Conservation (phyloP, 2,888 invertebrate species). For the Steromphala cineraria region DNA sequence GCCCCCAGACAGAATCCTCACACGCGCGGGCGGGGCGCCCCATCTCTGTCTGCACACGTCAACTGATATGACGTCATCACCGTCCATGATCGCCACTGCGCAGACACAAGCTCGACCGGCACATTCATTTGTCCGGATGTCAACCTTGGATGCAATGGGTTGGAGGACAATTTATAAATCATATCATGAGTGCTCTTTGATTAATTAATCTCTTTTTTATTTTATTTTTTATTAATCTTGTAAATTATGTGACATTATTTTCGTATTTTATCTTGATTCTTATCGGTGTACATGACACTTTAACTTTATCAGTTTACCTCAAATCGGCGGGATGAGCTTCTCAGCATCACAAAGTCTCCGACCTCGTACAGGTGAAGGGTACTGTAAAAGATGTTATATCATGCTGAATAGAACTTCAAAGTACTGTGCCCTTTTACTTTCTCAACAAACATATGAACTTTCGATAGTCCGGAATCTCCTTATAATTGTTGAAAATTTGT, state of each 20-base stretch:
- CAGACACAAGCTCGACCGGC: slow-evolving; percentile 33
- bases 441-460: too few relatives aligned
- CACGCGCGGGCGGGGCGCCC: slow-evolving; percentile 17
- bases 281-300: too few relatives aligned
- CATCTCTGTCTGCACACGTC: slow-evolving; percentile 13
- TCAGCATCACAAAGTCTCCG: slow-evolving; percentile 27
- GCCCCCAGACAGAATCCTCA: slow-evolving; percentile 16
- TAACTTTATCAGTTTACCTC: slow-evolving; percentile 22
- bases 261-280: too few relatives aligned
- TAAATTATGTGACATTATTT: too few relatives aligned
- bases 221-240: too few relatives aligned
- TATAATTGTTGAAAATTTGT: too few relatives aligned
- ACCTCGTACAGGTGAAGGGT: slow-evolving; percentile 25
- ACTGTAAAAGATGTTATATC: background rate
- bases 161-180: too few relatives aligned
- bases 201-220: too few relatives aligned
- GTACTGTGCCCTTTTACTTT: too few relatives aligned
- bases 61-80: slow-evolving; percentile 35
- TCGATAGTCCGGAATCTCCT: too few relatives aligned
- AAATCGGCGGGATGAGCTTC: slow-evolving; percentile 11
- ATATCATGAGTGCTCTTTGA: too few relatives aligned
- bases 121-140: slow-evolving; percentile 36
- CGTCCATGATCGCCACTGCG: slow-evolving; percentile 35
- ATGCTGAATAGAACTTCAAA: too few relatives aligned
- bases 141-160: slow-evolving; percentile 21